These are phyloP conservation scores for Oxyscelio sp. DNA, from an alignment of 2,888 invertebrate species.

Conservation along the genomic window DNA sequence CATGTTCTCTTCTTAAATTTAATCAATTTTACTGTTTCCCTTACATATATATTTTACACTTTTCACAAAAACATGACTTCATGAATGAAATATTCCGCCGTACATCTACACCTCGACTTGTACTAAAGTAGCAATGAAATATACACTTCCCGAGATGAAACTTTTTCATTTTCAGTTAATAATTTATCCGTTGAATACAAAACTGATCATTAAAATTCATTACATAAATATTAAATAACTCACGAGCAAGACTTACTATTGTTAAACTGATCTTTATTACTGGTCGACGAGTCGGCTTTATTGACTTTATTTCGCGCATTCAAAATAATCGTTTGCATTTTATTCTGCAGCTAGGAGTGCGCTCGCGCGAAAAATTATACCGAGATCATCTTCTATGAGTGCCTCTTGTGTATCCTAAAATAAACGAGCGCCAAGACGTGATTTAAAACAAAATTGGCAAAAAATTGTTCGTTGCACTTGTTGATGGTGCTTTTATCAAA, in stretches of 20 bases:
- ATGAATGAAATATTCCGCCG: constrained; percentile 17
- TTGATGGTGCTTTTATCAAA: neutral
- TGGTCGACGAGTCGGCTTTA: neutral
- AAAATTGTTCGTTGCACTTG: neutral
- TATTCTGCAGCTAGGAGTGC: neutral
- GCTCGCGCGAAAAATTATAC: neutral
- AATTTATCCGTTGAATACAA: constrained; percentile 9
- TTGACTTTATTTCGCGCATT: constrained; percentile 10
- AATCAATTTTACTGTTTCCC: neutral
- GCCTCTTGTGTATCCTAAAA: neutral
- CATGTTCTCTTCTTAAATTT: too few species aligned
- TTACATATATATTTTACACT: neutral
- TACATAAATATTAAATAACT: constrained; percentile 19
- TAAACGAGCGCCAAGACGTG: neutral
- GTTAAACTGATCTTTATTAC: neutral
- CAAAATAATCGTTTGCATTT: neutral
- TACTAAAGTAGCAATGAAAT: constrained; percentile 16
- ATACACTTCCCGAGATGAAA: constrained; percentile 17
- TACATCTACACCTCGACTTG: neutral
- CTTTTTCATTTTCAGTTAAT: constrained; percentile 5
- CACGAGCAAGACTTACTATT: neutral
- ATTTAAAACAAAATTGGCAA: neutral
- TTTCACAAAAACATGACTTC: constrained; percentile 11
- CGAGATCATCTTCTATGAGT: neutral
- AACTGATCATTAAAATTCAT: neutral